Evolutionary conservation across 2,888 invertebrate genomes (phyloP).

Genomic region (Sipha maydis): DNA sequence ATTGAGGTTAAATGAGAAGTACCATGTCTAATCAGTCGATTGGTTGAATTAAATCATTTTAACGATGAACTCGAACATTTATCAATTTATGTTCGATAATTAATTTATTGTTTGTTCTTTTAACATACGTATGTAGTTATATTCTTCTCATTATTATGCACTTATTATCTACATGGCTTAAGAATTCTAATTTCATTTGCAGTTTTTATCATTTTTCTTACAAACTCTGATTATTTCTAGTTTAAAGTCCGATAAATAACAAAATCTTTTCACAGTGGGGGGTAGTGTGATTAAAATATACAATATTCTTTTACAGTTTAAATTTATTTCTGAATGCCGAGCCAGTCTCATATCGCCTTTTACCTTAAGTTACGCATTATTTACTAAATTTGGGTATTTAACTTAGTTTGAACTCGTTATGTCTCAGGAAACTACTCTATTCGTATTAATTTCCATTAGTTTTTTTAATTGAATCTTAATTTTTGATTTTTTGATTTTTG

Average conservation of each 20-base stretch:
- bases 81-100: neutral
- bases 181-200: neutral
- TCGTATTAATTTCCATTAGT: neutral
- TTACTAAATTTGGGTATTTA: neutral
- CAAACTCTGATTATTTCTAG: neutral
- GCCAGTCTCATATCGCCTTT: neutral
- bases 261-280: neutral
- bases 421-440: neutral
- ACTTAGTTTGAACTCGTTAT: neutral
- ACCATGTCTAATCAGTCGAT: neutral
- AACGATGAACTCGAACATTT: neutral
- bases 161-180: neutral
- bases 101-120: neutral
- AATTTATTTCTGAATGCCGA: neutral
- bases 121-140: neutral
- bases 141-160: neutral
- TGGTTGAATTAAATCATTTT: neutral
- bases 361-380: neutral
- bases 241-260: neutral
- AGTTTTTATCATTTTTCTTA: neutral
- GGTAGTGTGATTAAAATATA: neutral
- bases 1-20: neutral
- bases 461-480: slow-evolving; percentile 5
- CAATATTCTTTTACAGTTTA: neutral
- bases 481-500: too few relatives aligned